These are phyloP conservation scores for Eremophila alpestris DNA, from an alignment of 2,797 vertebrate genomes.

Conservation along the genomic window DNA sequence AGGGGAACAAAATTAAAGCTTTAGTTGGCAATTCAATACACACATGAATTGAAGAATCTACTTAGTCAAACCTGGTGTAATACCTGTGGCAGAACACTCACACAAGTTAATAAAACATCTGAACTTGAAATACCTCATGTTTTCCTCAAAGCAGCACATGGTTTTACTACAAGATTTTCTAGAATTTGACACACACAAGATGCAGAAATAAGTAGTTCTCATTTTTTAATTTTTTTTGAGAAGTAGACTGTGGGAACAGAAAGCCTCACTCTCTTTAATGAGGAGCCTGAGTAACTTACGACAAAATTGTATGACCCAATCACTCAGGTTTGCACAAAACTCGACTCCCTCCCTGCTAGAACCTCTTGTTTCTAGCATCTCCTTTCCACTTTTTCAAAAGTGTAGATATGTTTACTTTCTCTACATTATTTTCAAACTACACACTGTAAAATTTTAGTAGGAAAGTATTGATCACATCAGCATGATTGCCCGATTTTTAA, in stretches of 20 bases:
- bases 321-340: neutral
- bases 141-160: neutral
- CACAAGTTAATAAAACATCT: neutral
- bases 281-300: neutral
- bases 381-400: neutral
- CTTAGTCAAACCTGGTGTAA: neutral
- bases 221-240: neutral
- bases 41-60: neutral
- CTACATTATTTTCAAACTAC: neutral
- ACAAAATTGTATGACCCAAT: neutral
- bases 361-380: neutral
- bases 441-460: neutral
- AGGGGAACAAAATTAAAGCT: neutral
- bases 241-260: neutral
- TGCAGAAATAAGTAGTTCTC: neutral
- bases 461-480: neutral
- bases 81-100: neutral
- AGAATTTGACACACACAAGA: neutral
- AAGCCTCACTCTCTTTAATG: neutral
- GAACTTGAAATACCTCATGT: neutral
- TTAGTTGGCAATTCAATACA: neutral
- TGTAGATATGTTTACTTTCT: neutral
- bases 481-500: neutral
- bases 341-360: neutral
- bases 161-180: neutral